These are phyloP conservation scores for Elephantulus edwardii DNA, from an alignment of 2,113 vertebrate species.

Conservation along the genomic window DNA sequence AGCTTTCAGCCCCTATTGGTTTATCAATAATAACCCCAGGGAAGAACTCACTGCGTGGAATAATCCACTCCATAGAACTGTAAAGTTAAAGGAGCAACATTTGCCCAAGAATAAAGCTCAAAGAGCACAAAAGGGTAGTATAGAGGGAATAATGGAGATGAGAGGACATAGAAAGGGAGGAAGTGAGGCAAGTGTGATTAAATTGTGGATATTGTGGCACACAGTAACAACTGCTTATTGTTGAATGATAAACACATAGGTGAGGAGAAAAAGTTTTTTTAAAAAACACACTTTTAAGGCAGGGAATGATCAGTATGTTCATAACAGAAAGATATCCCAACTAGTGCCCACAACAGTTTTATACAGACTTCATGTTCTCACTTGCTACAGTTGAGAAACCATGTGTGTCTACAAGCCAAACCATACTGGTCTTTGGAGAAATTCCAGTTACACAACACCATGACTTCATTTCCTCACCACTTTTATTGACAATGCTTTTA, in stretches of 20 bases:
- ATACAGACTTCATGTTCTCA: slow-evolving; percentile 56
- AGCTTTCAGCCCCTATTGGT: too few relatives aligned
- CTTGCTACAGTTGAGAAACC: slow-evolving; percentile 66
- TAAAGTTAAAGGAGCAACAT: too few relatives aligned
- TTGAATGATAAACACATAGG: slow-evolving; percentile 11
- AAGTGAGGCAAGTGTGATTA: too few relatives aligned
- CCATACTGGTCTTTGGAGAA: slow-evolving; percentile 70
- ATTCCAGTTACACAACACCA: slow-evolving; percentile 71
- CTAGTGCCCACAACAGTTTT: not conserved
- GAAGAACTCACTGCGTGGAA: too few relatives aligned
- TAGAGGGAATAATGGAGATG: too few relatives aligned
- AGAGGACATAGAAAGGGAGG: too few relatives aligned
- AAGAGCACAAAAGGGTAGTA: too few relatives aligned
- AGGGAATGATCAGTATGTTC: slow-evolving; percentile 17
- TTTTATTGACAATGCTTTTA: slow-evolving; percentile 62
- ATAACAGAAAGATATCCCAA: slow-evolving; percentile 45
- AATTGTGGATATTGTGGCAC: too few relatives aligned
- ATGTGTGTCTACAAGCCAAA: slow-evolving; percentile 70
- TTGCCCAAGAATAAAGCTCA: too few relatives aligned
- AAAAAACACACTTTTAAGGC: slow-evolving; percentile 18
- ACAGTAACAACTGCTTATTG: not conserved
- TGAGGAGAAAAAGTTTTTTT: slow-evolving; percentile 39
- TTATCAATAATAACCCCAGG: too few relatives aligned
- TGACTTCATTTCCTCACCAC: slow-evolving; percentile 63
- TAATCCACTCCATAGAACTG: too few relatives aligned